phyloP scores from a whole-genome alignment of 2,888 invertebrate genomes.

The Platycheirus rosarum region DNA sequence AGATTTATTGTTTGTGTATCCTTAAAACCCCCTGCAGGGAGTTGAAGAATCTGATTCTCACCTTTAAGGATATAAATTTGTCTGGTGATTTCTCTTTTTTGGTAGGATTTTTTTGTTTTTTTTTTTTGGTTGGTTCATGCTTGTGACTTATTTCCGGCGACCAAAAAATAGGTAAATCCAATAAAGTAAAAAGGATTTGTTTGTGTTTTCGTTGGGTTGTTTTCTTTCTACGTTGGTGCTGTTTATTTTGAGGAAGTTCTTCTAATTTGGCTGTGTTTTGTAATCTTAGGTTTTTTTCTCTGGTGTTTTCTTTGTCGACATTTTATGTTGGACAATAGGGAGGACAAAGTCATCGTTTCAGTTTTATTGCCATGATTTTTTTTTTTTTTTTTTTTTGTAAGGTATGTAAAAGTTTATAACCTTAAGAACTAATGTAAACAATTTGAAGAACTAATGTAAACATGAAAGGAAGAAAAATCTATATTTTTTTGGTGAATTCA shows the following conservation, averaged over 20 bases:
- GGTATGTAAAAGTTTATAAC: too few species aligned
- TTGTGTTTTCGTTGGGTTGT: slow-evolving; percentile 16
- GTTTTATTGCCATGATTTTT: neutral
- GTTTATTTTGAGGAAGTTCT: slow-evolving; percentile 24
- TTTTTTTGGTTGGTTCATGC: slow-evolving; percentile 23
- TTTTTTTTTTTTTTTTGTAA: too few species aligned
- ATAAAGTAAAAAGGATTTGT: slow-evolving; percentile 30
- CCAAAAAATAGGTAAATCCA: slow-evolving; percentile 40
- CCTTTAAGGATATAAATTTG: slow-evolving; percentile 71
- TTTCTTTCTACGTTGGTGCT: neutral
- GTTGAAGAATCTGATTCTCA: slow-evolving; percentile 54
- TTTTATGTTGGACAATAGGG: neutral
- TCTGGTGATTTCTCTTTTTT: slow-evolving; percentile 46
- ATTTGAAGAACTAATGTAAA: too few species aligned
- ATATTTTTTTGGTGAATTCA: too few species aligned
- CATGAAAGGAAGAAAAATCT: too few species aligned
- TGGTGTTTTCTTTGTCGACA: neutral
- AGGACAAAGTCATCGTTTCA: slow-evolving; percentile 12
- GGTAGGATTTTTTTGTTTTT: neutral
- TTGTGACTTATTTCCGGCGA: slow-evolving; percentile 54
- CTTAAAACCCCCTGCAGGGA: slow-evolving; percentile 32
- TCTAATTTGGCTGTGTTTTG: slow-evolving; percentile 20
- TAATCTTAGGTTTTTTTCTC: slow-evolving; percentile 15
- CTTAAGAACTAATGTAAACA: neutral
- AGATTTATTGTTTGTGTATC: slow-evolving; percentile 29